Evolutionary conservation across 2,113 vertebrate genomes (phyloP), one percentile per base, ranked within the genome.

Genomic region (Gnathochromis pfefferi): DNA sequence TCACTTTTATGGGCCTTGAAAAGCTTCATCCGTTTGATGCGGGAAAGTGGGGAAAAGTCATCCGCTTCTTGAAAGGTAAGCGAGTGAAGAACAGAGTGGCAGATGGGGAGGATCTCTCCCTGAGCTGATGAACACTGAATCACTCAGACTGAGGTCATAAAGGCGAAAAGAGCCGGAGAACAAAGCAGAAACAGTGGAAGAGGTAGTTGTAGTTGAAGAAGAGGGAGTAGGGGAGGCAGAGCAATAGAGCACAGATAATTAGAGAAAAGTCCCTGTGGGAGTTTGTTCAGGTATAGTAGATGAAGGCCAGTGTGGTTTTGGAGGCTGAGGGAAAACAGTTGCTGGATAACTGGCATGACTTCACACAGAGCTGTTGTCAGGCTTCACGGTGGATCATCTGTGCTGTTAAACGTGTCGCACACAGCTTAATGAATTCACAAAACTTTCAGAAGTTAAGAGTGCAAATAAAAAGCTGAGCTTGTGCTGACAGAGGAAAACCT

Each of bases 41-140:
- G 0, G 98, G 98, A 42, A 99, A 99, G 95, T 99, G 98, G 98
- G 98, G 98, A 26, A 99, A 98, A 95, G 97, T 99, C 87, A 97
- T 99, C 83, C 94, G 94, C 93, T 98, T 98, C 93, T 92, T 99
- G 51, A 98, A 98, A 98, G 98, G 98, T 99, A 97, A 33, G 17
- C 9, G 45, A 51, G 17, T 78, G 17, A 49, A 78, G 45, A 51
- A 78, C 73, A 51, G 45, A 78, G 45, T 33, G 26, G 45, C 73
- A 49, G 73, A 78, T 78, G 16, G 19, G 54, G 57, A 19, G 38
- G 60, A 79, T 49, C 13, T 51, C 45, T 78, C 73, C 45, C 45
- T 28, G 73, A 78, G 73, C 26, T 13, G 73, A 78, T 78, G 42
- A 49, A 49, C 70, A 19, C 42, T 49, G 45, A 78, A 33, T 33